Conservation (phyloP, 92 coral and sea anemone species). For the Parazoanthus darwini region DNA sequence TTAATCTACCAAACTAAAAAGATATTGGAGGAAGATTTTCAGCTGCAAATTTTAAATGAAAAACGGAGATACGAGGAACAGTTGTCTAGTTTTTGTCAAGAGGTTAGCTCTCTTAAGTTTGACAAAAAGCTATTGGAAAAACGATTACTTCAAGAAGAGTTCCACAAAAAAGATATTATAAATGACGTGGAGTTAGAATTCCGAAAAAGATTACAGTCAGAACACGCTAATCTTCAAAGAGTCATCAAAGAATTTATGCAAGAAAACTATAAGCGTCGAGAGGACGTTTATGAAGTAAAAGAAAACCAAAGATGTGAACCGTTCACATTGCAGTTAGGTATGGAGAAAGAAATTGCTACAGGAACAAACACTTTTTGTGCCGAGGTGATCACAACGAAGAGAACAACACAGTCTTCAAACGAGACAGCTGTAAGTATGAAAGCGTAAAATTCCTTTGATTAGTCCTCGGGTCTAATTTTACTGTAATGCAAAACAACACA, state of each 20-base stretch:
- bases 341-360: not conserved
- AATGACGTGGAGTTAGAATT: conserved; percentile 1
- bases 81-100: not conserved
- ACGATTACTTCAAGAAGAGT: not conserved
- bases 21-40: not conserved
- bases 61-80: not conserved
- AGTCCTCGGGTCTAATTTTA: too few relatives aligned
- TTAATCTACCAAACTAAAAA: not conserved
- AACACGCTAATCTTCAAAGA: not conserved
- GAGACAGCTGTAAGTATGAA: conserved; percentile 3
- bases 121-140: conserved; percentile 11
- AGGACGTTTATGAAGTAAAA: not conserved
- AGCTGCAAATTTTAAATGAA: not conserved
- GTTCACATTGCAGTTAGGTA: not conserved
- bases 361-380: not conserved
- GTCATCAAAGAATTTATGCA: conserved; percentile 3
- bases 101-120: not conserved
- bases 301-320: not conserved
- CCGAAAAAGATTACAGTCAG: conserved; percentile 5
- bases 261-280: not conserved
- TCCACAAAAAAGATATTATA: not conserved
- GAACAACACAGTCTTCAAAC: not conserved
- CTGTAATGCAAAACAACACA: too few relatives aligned
- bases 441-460: too few relatives aligned
- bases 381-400: not conserved